Conservation (phyloP, 1,140 invertebrate species). For the Caenorhabditis remanei region DNA sequence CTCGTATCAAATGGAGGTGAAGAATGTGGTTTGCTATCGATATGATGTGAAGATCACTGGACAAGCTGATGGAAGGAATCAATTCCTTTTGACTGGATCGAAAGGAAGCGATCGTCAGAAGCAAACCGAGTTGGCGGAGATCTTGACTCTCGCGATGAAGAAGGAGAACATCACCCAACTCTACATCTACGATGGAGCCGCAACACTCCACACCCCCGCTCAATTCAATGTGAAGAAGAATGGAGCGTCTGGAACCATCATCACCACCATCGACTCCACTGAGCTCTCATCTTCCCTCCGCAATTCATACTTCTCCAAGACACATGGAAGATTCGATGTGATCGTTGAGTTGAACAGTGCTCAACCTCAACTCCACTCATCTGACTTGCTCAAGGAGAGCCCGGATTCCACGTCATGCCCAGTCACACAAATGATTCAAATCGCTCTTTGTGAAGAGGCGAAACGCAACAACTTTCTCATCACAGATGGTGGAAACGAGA, state of each 20-base stretch:
- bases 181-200: slow-evolving; percentile 15
- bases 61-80: background rate
- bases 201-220: background rate
- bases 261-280: too few species aligned
- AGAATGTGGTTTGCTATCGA: background rate
- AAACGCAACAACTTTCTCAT: background rate
- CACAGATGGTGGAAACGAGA: background rate
- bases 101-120: background rate
- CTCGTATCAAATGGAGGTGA: background rate
- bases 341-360: background rate
- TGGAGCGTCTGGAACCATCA: too few species aligned
- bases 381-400: background rate
- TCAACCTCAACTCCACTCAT: background rate
- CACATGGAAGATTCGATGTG: background rate
- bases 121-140: background rate
- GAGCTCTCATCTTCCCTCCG: background rate
- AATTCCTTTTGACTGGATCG: background rate
- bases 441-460: background rate
- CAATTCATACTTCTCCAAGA: background rate
- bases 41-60: background rate
- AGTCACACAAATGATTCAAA: background rate
- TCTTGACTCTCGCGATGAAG: background rate
- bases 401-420: background rate
- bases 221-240: background rate
- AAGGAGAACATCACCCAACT: background rate